Base-by-base conservation (phyloP, 2,797 vertebrate genomes). In the Acridotheres tristis region DNA sequence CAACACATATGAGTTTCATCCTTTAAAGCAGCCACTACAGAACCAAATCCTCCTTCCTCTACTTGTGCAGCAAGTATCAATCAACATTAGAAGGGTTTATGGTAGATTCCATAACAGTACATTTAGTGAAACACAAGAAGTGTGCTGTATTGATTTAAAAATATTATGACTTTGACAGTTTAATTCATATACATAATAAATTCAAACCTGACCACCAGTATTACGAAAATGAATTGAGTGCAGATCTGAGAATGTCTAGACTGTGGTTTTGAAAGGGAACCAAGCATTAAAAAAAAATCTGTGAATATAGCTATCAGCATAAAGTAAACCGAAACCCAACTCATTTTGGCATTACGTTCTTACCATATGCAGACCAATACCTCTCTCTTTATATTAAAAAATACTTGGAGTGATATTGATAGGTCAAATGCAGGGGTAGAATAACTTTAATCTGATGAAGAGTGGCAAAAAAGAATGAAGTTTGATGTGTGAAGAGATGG, bases 251-350 rank as follows among this genome's bases (percentile, higher is more conserved):
- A 86, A 92, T n/a, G 94, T 94, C 92, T 95, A 95, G 95, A 95
- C 92, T 85, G 92, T 72, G 90, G 90, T 95, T 95, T 96, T 73
- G 55, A 82, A 84, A 72, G 55, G 71, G 93, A 95, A 95, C 36
- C 43, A 69, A 78, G 30, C n/a, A 54, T 38, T 63, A 84, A 78
- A 67, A 81, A 51, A 76, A 40, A 40, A 88, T 30, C 11, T 29
- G 14, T 66, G 74, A 65, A 87, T 40, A 34, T n/a, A 89, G 47
- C 40, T 92, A 66, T 82, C 62, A 89, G 50, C 30, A 43, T 66
- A 78, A 72, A 71, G 42, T 69, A 62, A 78, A 30, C 62, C 3
- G 3, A 88, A 79, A 88, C 20, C 29, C 34, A 62, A 54, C 25
- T 90, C 3, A 68, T 81, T 86, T 75, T 91, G 48, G 81, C 75